Conservation (phyloP, 2,797 vertebrate species). For the Dromococcyx pavoninus region DNA sequence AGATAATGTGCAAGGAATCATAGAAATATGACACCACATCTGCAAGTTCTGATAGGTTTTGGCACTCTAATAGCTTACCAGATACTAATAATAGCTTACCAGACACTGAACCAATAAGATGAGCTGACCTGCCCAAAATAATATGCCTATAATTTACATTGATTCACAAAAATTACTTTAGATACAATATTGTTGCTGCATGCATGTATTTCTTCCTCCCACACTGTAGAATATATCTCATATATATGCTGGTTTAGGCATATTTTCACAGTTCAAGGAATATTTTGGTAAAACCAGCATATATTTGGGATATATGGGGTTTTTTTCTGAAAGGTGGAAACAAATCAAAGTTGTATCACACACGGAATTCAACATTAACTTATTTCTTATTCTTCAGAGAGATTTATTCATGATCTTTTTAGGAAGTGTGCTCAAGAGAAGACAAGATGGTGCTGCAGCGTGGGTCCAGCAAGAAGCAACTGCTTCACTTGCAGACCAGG, state of each 20-base stretch:
- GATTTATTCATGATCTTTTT: neutral
- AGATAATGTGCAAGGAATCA: neutral
- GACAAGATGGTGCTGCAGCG: neutral
- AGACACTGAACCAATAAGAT: neutral
- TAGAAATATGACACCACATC: neutral
- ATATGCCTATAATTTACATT: accelerated
- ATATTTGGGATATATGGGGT: neutral
- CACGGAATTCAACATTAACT: neutral
- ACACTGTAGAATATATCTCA: neutral
- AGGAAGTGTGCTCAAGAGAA: neutral
- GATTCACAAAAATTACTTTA: neutral
- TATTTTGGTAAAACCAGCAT: neutral
- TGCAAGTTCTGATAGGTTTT: neutral
- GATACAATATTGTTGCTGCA: neutral
- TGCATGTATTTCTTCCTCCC: neutral
- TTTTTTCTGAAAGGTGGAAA: neutral
- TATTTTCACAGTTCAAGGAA: neutral
- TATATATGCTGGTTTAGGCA: no score
- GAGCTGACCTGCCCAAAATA: neutral
- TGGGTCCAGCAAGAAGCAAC: neutral
- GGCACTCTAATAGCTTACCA: neutral
- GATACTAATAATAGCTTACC: neutral
- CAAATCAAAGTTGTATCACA: neutral
- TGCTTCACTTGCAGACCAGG: neutral
- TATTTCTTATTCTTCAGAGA: neutral